A percentile compares a stretch with the other conserved stretches of the same genome.
Evolutionary conservation across 2,113 vertebrate genomes (phyloP).

Genomic region (Emydocephalus ijimae): DNA sequence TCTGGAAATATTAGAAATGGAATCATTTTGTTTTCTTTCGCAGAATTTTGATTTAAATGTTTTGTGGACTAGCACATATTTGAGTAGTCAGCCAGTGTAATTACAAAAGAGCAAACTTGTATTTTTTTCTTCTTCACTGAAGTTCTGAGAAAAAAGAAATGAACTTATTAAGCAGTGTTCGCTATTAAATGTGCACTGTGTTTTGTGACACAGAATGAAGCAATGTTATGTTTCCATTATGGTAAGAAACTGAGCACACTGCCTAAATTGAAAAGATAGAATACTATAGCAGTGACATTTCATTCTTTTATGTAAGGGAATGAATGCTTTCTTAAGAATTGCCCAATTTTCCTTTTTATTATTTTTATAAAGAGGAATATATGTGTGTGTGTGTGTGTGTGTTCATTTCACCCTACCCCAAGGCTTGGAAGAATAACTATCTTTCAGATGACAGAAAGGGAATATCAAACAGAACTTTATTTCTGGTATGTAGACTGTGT

Average conservation of each 20-base stretch:
- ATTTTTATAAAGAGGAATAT: not conserved
- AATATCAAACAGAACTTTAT: not conserved
- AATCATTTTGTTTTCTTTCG: not conserved
- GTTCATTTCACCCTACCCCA: not conserved
- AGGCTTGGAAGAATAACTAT: not conserved
- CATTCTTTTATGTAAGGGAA: not conserved
- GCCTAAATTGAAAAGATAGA: slow-evolving; percentile 14
- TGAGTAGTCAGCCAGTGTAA: not conserved
- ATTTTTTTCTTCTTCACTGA: not conserved
- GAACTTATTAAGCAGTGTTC: not conserved
- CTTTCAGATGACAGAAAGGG: not conserved
- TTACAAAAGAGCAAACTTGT: not conserved
- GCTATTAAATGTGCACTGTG: not conserved
- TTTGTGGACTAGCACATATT: not conserved
- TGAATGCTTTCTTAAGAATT: slow-evolving; percentile 7
- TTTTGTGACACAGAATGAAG: not conserved
- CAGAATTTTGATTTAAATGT: not conserved
- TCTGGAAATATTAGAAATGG: not conserved
- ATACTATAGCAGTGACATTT: not conserved
- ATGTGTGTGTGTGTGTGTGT: not conserved
- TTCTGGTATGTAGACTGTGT: not conserved
- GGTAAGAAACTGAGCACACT: not conserved
- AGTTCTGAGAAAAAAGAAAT: slow-evolving; percentile 4
- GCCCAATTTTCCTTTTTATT: not conserved
- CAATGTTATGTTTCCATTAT: not conserved